Percentiles rank a stretch among this genome's conserved stretches.
Evolutionary conservation across 2,888 invertebrate genomes (phyloP).

Genomic region (Elmis aenea): DNA sequence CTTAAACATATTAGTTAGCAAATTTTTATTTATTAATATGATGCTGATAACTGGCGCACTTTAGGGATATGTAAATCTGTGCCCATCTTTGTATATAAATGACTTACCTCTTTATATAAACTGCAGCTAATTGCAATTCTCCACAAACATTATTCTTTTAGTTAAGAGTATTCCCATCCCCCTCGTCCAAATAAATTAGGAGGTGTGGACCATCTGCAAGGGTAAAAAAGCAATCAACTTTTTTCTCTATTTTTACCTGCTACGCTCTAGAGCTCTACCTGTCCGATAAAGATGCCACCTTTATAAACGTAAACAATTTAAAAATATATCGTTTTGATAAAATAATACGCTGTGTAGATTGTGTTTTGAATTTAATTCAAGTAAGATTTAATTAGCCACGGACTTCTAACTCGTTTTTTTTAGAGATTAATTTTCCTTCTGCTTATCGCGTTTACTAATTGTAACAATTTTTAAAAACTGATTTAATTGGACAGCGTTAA

Average conservation of each 20-base stretch:
- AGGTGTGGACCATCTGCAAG: conserved; percentile 23
- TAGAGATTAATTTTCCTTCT: conserved; percentile 9
- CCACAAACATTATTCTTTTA: no score
- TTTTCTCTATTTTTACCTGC: conserved; percentile 18
- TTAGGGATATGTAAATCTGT: no score
- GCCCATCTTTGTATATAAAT: no score
- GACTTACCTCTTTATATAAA: no score
- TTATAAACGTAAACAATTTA: conserved; percentile 13
- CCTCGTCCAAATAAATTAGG: conserved; percentile 20
- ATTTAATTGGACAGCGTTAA: conserved; percentile 15
- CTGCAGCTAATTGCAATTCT: no score
- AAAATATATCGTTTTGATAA: conserved; percentile 16
- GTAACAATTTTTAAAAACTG: conserved; percentile 18
- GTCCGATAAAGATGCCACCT: conserved; percentile 22
- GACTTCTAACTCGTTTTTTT: conserved; percentile 6
- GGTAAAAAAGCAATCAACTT: conserved; percentile 24
- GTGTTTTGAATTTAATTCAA: conserved; percentile 10
- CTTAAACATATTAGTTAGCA: no score
- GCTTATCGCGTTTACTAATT: conserved; percentile 17
- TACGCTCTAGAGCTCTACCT: conserved; percentile 17
- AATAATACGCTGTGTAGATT: conserved; percentile 13
- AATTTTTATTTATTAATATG: no score
- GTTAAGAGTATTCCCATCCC: no score
- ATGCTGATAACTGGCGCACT: no score
- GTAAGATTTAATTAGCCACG: conserved; percentile 16